Percentiles rank a stretch among this genome's conserved stretches.
These are phyloP conservation scores for Neodontobutis hainanensis DNA, from an alignment of 2,113 vertebrate genomes.

Conservation along the genomic window DNA sequence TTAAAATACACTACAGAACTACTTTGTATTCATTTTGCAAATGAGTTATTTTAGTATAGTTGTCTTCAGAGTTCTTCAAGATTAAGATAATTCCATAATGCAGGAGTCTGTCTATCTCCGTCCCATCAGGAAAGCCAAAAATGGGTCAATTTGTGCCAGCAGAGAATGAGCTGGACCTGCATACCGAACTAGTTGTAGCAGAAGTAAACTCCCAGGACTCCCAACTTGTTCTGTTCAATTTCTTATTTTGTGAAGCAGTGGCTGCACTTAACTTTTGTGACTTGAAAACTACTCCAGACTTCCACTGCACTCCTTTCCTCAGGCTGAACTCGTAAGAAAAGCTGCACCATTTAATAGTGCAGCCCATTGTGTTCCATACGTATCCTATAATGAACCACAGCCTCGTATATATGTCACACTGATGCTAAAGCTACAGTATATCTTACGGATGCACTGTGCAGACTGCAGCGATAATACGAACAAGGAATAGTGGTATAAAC, in stretches of 20 bases:
- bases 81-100: too few species aligned
- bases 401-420: background rate
- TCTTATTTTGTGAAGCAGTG: background rate
- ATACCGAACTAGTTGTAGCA: too few species aligned
- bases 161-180: background rate
- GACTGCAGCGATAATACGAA: background rate
- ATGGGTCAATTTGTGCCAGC: background rate
- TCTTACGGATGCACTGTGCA: background rate
- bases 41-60: too few species aligned
- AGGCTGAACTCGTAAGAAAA: background rate
- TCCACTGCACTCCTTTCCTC: background rate
- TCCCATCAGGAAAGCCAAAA: too few species aligned
- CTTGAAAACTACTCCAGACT: constrained; percentile 5
- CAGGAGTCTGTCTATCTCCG: too few species aligned
- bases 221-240: background rate
- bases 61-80: too few species aligned
- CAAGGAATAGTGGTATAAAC: constrained; percentile 11
- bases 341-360: background rate
- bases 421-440: background rate
- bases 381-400: background rate
- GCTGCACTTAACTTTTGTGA: constrained; percentile 15
- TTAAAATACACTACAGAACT: too few species aligned
- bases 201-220: background rate
- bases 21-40: too few species aligned
- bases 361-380: background rate